Base-by-base conservation (phyloP, 2,113 vertebrate genomes). In the Barnardius zonarius region DNA sequence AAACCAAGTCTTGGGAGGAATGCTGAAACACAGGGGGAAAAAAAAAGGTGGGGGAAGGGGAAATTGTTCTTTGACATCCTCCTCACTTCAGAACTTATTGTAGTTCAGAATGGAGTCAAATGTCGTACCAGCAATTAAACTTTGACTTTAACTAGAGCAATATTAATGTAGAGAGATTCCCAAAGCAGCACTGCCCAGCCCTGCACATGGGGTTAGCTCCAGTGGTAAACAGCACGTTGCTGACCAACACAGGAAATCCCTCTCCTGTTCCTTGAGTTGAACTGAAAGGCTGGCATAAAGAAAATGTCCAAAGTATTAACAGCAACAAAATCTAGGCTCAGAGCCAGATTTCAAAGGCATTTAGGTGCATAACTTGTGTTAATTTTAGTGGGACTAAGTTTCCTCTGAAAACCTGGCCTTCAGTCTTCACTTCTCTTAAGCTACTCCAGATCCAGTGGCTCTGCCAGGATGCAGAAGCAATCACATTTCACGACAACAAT, bases 201-300 rank as follows among this genome's bases (percentile, higher is more conserved):
- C 79, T 77, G 75, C 41, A 66, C 77, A 75, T 70, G 79, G 78
- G 83, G 80, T 97, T 77, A 92, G 88, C 80, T 83, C 90, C 74
- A 95, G 94, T 97, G 98, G 94, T 76, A 97, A 96, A 95, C 92
- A 96, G 97, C 97, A 97, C 97, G 96, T 97, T 96, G 91, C 95
- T 90, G 92, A 97, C 92, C 83, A 76, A 73, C 95, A 95, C 97
- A 98, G 98, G 97, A 98, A 97, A 98, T 98, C 97, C 94, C 97
- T 95, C 90, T 96, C 92, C 83, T 92, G 92, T 97, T 96, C 95
- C 95, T 95, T 96, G 94, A 97, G 96, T 66, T 95, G 78, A 97
- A 97, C 95, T 4, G 4, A 83, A 95, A 72, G 62, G 74, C 92
- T 96, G 77, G 88, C 90, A 91, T 74, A 87, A 92, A 93, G 86